Evolutionary conservation across 92 coral and sea anemone species (phyloP), one percentile per base, ranked within the genome.

Genomic region (Epizoanthus stellaris): DNA sequence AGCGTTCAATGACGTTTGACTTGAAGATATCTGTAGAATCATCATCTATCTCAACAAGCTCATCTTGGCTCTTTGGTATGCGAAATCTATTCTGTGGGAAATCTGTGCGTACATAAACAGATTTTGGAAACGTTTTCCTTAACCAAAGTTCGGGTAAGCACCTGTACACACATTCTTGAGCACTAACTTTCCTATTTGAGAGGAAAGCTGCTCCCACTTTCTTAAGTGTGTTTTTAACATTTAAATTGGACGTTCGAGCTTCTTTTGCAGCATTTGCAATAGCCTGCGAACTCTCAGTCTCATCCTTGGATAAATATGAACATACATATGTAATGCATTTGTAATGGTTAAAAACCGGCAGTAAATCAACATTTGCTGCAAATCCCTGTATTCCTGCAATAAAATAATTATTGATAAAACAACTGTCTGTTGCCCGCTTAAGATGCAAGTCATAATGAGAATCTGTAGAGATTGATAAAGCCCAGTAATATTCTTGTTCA

Each of bases 91-190:
- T 88, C 5, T 85, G 88, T 43, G 93, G 93, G 34, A 90, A 53
- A 59, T 81, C 93, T 69, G 94, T 85, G 71, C 82, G 88, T 12
- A 88, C 92, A 85, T 87, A 93, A 45, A 90, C 64, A 40, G 90
- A 87, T 85, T 38, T 77, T 53, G 93, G 93, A 77, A 92, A 90
- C 43, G 85, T 85, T 77, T 91, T 91, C 66, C 94, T 73, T 25
- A 91, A 82, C 94, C 94, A 91, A 39, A 88, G 86, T 68, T 91
- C 89, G 40, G 91, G 94, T 87, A 91, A 85, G 52, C 89, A 91
- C 60, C 92, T 64, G 60, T 85, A 91, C 0, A 88, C 94, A 85
- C 92, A 88, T 75, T 91, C 92, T 88, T 91, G 94, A 21, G 94
- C 75, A 68, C 94, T 88, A 5, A 91, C 94, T 91, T 91, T 91